These are phyloP conservation scores for Climacteris rufus DNA, from an alignment of 2,113 vertebrate genomes.

Conservation along the genomic window DNA sequence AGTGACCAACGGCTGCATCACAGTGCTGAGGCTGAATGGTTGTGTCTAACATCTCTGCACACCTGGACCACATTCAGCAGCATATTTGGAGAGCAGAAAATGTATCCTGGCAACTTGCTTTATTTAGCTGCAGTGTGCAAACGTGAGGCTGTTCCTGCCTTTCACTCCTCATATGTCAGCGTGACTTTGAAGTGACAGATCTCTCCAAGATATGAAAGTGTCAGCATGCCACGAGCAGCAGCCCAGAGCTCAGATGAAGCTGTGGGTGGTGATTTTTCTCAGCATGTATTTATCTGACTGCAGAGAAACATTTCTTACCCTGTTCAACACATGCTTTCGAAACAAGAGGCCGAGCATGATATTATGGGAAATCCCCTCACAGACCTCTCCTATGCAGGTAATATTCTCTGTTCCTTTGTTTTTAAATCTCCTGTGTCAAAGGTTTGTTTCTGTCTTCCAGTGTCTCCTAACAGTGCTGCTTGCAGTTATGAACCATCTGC, in stretches of 20 bases:
- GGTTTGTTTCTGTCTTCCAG: background rate
- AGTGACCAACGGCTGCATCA: background rate
- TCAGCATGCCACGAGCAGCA: background rate
- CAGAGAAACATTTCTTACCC: background rate
- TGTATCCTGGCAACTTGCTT: constrained; percentile 20
- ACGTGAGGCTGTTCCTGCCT: background rate
- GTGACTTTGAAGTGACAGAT: constrained; percentile 33
- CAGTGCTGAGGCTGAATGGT: background rate
- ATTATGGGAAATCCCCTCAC: background rate
- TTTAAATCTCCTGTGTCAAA: background rate
- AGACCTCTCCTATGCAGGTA: background rate
- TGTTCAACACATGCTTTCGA: background rate
- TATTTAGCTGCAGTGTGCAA: constrained; percentile 24
- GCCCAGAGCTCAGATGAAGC: background rate
- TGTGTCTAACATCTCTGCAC: background rate
- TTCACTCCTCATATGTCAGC: background rate
- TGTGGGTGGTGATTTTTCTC: background rate
- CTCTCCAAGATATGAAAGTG: background rate
- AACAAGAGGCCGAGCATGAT: background rate
- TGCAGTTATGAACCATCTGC: background rate
- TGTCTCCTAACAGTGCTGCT: background rate
- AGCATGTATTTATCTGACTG: background rate
- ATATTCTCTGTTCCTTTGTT: background rate
- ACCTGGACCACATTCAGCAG: background rate
- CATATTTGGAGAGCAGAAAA: background rate